These are phyloP conservation scores for Lasioglossum morio DNA, from an alignment of 2,888 invertebrate genomes.

Conservation along the genomic window DNA sequence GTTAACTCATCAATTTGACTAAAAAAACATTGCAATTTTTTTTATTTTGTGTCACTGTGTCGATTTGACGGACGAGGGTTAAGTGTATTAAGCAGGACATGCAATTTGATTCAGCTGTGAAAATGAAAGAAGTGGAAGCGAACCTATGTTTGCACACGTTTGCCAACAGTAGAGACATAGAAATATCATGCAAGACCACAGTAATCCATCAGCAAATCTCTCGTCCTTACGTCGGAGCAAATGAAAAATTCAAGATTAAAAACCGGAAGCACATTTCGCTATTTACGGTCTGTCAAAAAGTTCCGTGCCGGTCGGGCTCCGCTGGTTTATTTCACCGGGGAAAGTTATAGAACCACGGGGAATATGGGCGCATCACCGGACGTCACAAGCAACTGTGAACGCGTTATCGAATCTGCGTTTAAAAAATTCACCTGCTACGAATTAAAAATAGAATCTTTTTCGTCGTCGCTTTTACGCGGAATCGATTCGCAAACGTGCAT, in stretches of 20 bases:
- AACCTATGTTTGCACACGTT: not conserved
- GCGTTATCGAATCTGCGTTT: not conserved
- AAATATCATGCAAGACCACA: not conserved
- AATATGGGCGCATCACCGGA: not conserved
- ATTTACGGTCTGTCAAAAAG: not conserved
- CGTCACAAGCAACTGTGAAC: constrained; percentile 2
- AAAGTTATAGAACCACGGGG: constrained; percentile 2
- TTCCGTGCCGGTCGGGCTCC: not conserved
- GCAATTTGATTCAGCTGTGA: not conserved
- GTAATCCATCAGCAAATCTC: not conserved
- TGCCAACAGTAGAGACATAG: too few relatives aligned
- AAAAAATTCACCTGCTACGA: constrained; percentile 15
- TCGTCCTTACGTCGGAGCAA: not conserved
- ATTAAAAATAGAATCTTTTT: not conserved
- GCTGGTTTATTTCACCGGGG: not conserved
- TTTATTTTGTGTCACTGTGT: too few relatives aligned
- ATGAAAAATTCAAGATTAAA: not conserved
- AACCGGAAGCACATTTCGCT: constrained; percentile 10
- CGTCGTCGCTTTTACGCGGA: not conserved
- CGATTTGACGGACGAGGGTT: too few relatives aligned
- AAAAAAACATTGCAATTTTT: too few relatives aligned
- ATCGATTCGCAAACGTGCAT: not conserved
- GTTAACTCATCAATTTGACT: too few relatives aligned
- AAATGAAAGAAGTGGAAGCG: not conserved
- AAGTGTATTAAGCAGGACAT: too few relatives aligned